Conservation (phyloP, 2,888 invertebrate genomes). For the Chloroclystis v-ata region DNA sequence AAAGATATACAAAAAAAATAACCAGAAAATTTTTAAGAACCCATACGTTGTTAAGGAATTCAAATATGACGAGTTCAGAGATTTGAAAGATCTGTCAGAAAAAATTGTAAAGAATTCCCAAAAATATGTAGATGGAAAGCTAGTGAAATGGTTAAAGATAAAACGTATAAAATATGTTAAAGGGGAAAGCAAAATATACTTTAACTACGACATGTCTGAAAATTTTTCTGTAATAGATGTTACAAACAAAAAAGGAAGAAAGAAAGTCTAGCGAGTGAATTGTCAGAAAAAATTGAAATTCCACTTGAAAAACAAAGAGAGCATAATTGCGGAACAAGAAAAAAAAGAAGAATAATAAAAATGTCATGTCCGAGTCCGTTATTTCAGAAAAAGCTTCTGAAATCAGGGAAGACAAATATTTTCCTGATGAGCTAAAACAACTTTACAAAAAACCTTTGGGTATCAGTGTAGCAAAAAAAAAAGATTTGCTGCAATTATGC, state of each 20-base stretch:
- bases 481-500: neutral
- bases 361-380: no score
- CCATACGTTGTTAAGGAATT: neutral
- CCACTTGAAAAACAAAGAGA: no score
- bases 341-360: no score
- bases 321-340: no score
- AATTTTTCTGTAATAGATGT: neutral
- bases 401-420: no score
- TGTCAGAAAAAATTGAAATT: neutral
- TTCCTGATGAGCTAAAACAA: no score
- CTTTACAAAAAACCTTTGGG: neutral
- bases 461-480: neutral
- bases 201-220: neutral
- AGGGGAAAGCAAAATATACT: neutral
- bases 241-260: neutral
- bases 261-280: neutral
- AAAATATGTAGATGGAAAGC: neutral
- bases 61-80: neutral
- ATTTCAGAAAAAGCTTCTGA: no score
- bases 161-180: neutral
- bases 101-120: neutral
- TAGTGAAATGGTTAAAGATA: neutral
- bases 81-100: neutral
- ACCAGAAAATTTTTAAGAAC: neutral
- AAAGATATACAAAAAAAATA: neutral